phyloP scores from a whole-genome alignment of 2,888 invertebrate species.

The Cyaniris semiargus region DNA sequence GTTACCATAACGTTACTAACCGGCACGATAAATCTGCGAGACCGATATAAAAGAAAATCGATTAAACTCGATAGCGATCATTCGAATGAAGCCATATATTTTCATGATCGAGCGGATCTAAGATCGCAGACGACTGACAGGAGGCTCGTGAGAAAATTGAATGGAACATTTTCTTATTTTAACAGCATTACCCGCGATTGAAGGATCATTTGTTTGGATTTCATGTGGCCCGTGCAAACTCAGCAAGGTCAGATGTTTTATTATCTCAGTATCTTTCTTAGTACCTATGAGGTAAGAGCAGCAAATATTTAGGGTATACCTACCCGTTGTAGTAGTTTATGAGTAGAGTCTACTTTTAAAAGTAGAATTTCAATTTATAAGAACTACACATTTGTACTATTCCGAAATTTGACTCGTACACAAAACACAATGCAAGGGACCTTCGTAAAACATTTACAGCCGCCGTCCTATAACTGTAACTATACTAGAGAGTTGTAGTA shows the following conservation, averaged over 20 bases:
- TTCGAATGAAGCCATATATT: slow-evolving; percentile 79
- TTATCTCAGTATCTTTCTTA: background rate
- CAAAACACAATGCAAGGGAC: no score
- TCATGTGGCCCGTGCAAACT: slow-evolving; percentile 30
- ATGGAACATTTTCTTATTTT: slow-evolving; percentile 69
- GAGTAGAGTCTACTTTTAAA: no score
- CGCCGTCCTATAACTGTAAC: no score
- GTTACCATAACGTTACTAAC: slow-evolving; percentile 70
- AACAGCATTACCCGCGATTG: slow-evolving; percentile 62
- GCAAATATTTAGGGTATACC: no score
- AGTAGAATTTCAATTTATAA: no score
- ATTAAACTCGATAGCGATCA: slow-evolving; percentile 78
- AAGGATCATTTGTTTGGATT: slow-evolving; percentile 54
- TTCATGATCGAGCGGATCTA: slow-evolving; percentile 77
- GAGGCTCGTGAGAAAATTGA: slow-evolving; percentile 75
- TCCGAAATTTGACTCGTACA: no score
- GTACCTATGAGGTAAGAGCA: no score
- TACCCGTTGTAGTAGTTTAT: no score
- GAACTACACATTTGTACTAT: no score
- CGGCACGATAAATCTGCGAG: slow-evolving; percentile 76
- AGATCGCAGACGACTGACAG: slow-evolving; percentile 74
- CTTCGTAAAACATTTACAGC: no score
- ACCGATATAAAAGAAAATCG: slow-evolving; percentile 80
- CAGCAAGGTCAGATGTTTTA: background rate
- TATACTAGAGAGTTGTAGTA: background rate